Conservation (phyloP, 2,113 vertebrate genomes). For the Halichoerus grypus region DNA sequence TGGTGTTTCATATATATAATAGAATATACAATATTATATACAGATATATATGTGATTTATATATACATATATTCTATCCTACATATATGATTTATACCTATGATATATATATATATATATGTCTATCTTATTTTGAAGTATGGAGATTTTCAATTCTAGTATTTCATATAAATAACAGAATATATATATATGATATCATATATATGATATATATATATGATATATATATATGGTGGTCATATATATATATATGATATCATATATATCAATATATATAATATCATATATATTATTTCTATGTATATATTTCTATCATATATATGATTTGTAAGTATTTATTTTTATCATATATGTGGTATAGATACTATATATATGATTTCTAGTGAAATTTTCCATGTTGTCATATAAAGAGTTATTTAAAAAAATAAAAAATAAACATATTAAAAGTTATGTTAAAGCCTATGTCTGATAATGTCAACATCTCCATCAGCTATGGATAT, state of each 20-base stretch:
- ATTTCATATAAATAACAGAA: neutral
- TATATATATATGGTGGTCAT: too few relatives aligned
- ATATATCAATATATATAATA: too few relatives aligned
- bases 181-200: too few relatives aligned
- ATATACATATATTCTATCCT: neutral
- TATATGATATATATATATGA: neutral
- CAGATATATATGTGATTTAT: neutral
- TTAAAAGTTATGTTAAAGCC: neutral
- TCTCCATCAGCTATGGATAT: neutral
- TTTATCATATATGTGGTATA: neutral
- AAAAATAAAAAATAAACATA: neutral
- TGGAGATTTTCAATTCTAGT: neutral
- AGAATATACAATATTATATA: neutral
- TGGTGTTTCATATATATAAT: neutral
- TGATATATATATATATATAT: neutral
- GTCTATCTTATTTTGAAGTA: neutral
- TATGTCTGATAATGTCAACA: neutral
- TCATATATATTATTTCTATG: neutral
- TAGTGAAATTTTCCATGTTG: neutral
- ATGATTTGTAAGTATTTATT: neutral
- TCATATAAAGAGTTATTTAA: neutral
- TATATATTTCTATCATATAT: neutral
- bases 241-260: too few relatives aligned
- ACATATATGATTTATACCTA: neutral
- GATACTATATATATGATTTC: neutral